Base-by-base conservation (phyloP, 2,888 invertebrate genomes). In the Electrophaes corylata region DNA sequence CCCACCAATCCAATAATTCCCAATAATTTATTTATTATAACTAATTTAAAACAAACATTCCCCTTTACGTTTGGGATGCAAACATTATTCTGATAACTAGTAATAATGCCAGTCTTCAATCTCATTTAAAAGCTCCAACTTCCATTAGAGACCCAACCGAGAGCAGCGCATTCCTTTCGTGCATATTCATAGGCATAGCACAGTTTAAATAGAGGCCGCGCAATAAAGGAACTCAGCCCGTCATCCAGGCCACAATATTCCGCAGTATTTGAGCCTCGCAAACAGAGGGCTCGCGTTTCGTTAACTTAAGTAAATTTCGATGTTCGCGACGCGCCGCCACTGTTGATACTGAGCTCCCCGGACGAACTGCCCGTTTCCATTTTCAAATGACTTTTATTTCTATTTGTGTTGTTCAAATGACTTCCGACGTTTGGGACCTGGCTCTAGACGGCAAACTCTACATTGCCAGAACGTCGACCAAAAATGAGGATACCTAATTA, bases 291-390 rank as follows among this genome's bases (percentile, higher is more conserved):
- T 86, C 83, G 85, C 85, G 83, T 84, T 88, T 86, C 84, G 86
- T 87, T 90, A 89, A 88, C 88, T 87, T 91, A 91, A 91, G 91
- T 91, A 91, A 91, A 91, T 91, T 91, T 89, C 89, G 83, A 87
- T 91, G 90, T 91, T 88, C 85, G 79, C 83, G 73, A 70, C 73
- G 73, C 76, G 71, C 74, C 79, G 80, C 81, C 83, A 75, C 79
- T 81, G 84, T 82, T 83, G 81, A 80, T 79, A 74, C 75, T 72
- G 75, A 75, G 77, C 75, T 70, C 65, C 73, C 72, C 54, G 56
- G 67, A 63, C 60, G 62, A 69, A 62, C 69, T 60, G 75, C 61
- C 64, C 68, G 75, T 72, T 73, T 79, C 75, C 79, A 76, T 77
- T 81, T 79, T 76, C 75, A 76, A 82, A 82, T 75, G 67, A 71